phyloP scores from a whole-genome alignment of 2,888 invertebrate genomes.

The Galeopsomyia nigrocyanea region DNA sequence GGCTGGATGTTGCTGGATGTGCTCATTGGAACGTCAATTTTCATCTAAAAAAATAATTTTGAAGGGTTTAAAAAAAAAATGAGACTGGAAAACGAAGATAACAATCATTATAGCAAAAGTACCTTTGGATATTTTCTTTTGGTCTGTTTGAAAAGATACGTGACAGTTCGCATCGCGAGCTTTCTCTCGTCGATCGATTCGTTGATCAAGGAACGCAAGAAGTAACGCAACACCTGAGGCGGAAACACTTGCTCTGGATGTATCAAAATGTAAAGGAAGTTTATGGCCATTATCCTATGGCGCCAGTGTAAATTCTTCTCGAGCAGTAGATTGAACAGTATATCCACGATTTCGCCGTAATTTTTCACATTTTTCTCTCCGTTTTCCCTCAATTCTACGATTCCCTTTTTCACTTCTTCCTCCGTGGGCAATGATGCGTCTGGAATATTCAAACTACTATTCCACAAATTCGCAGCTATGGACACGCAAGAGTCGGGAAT shows the following conservation, averaged over 20 bases:
- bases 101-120: slow-evolving; percentile 11
- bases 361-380: slow-evolving; percentile 70
- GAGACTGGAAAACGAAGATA: slow-evolving; percentile 1
- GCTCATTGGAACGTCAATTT: slow-evolving; percentile 29
- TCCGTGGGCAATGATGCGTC: slow-evolving; percentile 64
- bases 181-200: slow-evolving; percentile 87
- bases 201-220: slow-evolving; percentile 77
- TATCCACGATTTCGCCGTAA: slow-evolving; percentile 71
- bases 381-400: slow-evolving; percentile 60
- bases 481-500: slow-evolving; percentile 72
- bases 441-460: slow-evolving; percentile 64
- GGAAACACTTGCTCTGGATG: slow-evolving; percentile 80
- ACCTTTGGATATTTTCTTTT: slow-evolving; percentile 74
- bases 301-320: slow-evolving; percentile 82
- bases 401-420: slow-evolving; percentile 66
- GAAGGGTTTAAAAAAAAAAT: slow-evolving; percentile 9
- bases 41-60: slow-evolving; percentile 16
- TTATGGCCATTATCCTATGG: slow-evolving; percentile 81
- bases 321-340: slow-evolving; percentile 72
- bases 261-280: slow-evolving; percentile 79
- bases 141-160: slow-evolving; percentile 79
- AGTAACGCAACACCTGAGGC: slow-evolving; percentile 75
- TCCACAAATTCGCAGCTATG: slow-evolving; percentile 70
- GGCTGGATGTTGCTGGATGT: slow-evolving; percentile 5
- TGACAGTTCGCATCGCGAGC: slow-evolving; percentile 75